Evolutionary conservation across 1,140 invertebrate species (phyloP).

Genomic region (Theocolax elegans): DNA sequence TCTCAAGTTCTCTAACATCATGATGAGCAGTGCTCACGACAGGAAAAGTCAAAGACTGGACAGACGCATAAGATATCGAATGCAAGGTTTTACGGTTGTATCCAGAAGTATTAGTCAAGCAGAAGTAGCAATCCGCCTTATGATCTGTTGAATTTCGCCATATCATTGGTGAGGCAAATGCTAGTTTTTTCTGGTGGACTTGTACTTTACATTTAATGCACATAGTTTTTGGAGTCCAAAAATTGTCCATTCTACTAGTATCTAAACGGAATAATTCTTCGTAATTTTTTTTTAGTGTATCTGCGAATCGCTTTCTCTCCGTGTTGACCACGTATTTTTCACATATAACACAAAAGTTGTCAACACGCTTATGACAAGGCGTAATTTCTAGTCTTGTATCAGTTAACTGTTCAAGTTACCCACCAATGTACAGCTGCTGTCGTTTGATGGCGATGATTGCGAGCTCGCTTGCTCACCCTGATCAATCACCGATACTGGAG

Average conservation of each 20-base stretch:
- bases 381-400: background rate
- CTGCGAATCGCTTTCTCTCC: conserved; percentile 9
- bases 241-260: conserved; percentile 6
- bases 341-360: conserved; percentile 19
- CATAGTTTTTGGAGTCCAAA: conserved; percentile 2
- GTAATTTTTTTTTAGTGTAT: conserved; percentile 17
- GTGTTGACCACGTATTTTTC: conserved; percentile 10
- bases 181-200: conserved; percentile 21
- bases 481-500: too few species aligned
- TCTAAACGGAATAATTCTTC: conserved; percentile 6
- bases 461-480: too few species aligned
- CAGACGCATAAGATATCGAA: conserved; percentile 16
- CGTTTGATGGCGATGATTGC: too few species aligned
- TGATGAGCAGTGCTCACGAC: background rate
- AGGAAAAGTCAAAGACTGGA: conserved; percentile 28
- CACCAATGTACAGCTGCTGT: too few species aligned
- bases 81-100: conserved; percentile 29
- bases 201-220: conserved; percentile 10
- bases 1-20: conserved; percentile 5
- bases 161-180: conserved; percentile 45
- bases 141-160: conserved; percentile 43
- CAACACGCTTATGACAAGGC: background rate
- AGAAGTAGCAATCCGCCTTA: conserved; percentile 43
- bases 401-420: conserved; percentile 9
- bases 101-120: conserved; percentile 36